A percentile compares a stretch with the other conserved stretches of the same genome.
These are phyloP conservation scores for Leguminivora glycinivorella DNA, from an alignment of 1,140 invertebrate genomes.

Conservation along the genomic window DNA sequence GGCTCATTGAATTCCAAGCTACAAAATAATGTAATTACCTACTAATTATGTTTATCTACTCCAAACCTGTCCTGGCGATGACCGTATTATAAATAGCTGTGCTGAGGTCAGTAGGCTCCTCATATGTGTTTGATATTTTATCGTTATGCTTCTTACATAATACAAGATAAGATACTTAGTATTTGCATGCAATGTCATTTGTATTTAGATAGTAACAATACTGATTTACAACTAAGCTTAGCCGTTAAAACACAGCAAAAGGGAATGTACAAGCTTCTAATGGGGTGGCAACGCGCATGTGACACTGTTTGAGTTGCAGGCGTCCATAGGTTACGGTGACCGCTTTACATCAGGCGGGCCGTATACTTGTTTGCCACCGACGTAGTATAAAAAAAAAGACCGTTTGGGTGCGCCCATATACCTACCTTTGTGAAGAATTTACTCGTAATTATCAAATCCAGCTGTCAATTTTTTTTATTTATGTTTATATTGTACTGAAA, in stretches of 20 bases:
- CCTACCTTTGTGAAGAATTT: too few species aligned
- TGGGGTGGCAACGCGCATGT: too few species aligned
- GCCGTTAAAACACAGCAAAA: too few species aligned
- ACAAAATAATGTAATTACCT: slow-evolving; percentile 12
- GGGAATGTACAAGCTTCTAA: too few species aligned
- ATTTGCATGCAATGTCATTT: not conserved
- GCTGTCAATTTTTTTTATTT: too few species aligned
- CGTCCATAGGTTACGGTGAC: too few species aligned
- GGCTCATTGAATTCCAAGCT: not conserved
- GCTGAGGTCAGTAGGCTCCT: slow-evolving; percentile 39
- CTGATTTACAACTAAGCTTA: not conserved
- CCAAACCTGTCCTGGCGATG: slow-evolving; percentile 36
- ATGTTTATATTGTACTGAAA: too few species aligned
- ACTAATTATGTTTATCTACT: slow-evolving; percentile 29
- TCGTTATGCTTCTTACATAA: slow-evolving; percentile 31
- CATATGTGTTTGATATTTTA: slow-evolving; percentile 32
- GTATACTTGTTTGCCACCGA: too few species aligned
- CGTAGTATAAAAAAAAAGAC: too few species aligned
- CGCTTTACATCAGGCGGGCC: too few species aligned
- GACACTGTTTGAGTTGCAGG: too few species aligned
- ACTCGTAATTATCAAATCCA: not conserved
- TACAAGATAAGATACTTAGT: slow-evolving; percentile 27
- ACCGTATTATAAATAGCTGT: slow-evolving; percentile 34
- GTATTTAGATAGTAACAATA: slow-evolving; percentile 18
- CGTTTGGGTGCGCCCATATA: not conserved